Base-by-base conservation (phyloP, 2,888 invertebrate species). In the Oconnorella tubifera region DNA sequence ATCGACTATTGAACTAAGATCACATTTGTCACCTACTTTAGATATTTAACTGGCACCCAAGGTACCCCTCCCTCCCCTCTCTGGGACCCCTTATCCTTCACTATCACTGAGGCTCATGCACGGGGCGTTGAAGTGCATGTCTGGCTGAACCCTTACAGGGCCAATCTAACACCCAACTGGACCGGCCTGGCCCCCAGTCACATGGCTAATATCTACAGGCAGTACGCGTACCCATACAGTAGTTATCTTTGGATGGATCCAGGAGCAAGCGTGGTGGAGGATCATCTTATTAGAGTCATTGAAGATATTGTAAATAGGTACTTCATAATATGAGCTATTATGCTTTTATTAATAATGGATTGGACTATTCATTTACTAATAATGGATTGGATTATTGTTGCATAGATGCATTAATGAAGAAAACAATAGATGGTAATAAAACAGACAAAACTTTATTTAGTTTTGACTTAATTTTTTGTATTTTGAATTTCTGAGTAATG, bases 161-260 rank as follows among this genome's bases (percentile, higher is more conserved):
- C 78, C n/a, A 71, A 74, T 31, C 67, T 73, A 23, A 73, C 71
- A 4, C 73, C 72, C 50, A 72, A 62, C 59, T 62, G 56, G 48
- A 56, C 70, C 19, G 77, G 76, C 1, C 67, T 79, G 55, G 77
- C 77, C 3, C 60, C 69, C 1, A 76, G 73, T 57, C 76, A 79
- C 69, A 75, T 79, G 72, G 77, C 75, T 19, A 68, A 68, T 33
- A 65, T 71, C 28, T 76, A 72, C 63, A 73, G 75, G 2, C 68
- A 74, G 56, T 75, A 76, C 63, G 74, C 75, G 1, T 74, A 78
- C 55, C 64, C 71, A 0, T 77, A 77, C 62, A 76, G 74, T 2
- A 60, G 63, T 10, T 70, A 77, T 65, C 66, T 78, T 14, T 78
- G 76, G 76, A 76, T 79, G 77, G 79, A 79, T 58, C 79, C 79